Conservation (phyloP, 2,888 invertebrate genomes). For the Tetragnatha montana region DNA sequence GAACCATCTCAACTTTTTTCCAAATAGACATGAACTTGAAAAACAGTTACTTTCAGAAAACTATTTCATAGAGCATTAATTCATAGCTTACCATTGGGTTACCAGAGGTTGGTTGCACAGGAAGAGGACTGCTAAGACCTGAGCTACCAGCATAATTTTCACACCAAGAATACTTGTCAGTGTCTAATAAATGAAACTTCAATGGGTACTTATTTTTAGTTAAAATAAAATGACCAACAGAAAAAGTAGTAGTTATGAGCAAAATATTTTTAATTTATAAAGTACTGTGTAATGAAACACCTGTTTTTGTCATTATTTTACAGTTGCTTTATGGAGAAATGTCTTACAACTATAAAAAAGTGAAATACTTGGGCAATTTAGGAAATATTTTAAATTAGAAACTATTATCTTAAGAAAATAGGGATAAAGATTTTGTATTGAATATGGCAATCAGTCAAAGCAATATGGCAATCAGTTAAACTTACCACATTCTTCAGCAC, state of each 20-base stretch:
- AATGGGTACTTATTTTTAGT: too few relatives aligned
- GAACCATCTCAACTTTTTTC: too few relatives aligned
- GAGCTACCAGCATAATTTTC: slow-evolving; percentile 84
- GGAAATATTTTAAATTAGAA: neutral
- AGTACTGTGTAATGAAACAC: neutral
- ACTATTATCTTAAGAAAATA: neutral
- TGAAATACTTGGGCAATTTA: too few relatives aligned
- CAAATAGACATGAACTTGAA: too few relatives aligned
- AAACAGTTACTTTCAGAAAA: too few relatives aligned
- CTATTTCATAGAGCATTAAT: neutral
- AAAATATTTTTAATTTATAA: neutral
- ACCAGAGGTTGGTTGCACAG: slow-evolving; percentile 74
- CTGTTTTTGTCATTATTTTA: neutral
- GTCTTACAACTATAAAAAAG: too few relatives aligned
- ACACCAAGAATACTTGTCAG: slow-evolving; percentile 81
- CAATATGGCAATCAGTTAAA: too few relatives aligned
- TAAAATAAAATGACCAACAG: neutral
- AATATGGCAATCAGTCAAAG: too few relatives aligned
- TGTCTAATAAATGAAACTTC: slow-evolving; percentile 74
- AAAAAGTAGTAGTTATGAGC: neutral
- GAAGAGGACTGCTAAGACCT: slow-evolving; percentile 79
- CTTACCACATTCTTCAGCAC: slow-evolving; percentile 80
- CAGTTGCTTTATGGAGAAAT: neutral
- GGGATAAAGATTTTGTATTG: too few relatives aligned
- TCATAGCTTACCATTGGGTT: slow-evolving; percentile 73